Percentiles rank a stretch among this genome's conserved stretches.
These are phyloP conservation scores for Pollicipes pollicipes DNA, from an alignment of 1,140 invertebrate species.

Conservation along the genomic window DNA sequence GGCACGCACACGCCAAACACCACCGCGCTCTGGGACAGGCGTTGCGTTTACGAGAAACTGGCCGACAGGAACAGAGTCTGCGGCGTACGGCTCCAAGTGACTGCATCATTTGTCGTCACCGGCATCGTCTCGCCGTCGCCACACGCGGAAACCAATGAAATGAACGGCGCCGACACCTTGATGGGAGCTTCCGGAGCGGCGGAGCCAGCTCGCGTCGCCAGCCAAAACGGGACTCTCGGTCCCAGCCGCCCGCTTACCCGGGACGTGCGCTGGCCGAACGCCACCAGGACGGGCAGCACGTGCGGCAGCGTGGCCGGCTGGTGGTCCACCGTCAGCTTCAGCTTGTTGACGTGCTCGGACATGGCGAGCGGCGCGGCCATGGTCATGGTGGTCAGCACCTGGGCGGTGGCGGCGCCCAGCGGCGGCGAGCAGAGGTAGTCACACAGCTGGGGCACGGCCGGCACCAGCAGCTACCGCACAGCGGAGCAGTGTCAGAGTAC, in stretches of 20 bases:
- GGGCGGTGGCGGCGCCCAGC: constrained; percentile 42
- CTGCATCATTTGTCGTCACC: too few species aligned
- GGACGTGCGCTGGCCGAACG: constrained; percentile 41
- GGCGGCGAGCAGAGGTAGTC: constrained; percentile 42
- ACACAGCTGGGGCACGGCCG: constrained; percentile 53
- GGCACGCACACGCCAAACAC: too few species aligned
- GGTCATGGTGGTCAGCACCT: constrained; percentile 58
- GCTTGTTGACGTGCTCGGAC: constrained; percentile 42
- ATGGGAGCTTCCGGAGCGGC: too few species aligned
- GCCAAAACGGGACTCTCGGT: too few species aligned
- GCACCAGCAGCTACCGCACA: constrained; percentile 41
- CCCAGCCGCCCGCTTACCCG: constrained; percentile 33
- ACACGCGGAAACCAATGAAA: too few species aligned
- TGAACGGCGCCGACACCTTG: too few species aligned
- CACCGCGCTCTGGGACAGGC: constrained; percentile 52
- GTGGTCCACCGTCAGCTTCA: constrained; percentile 44
- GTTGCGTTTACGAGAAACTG: too few species aligned
- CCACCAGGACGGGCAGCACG: constrained; percentile 34
- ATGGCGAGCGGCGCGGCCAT: constrained; percentile 43
- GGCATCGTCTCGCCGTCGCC: too few species aligned
- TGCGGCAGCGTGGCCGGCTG: constrained; percentile 41
- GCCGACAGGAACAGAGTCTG: too few species aligned
- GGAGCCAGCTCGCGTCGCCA: too few species aligned
- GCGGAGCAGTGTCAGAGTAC: constrained; percentile 1
- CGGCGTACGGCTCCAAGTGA: too few species aligned